Evolutionary conservation across 2,113 vertebrate genomes (phyloP), one percentile per base, ranked within the genome.

Genomic region (Haplochromis vanheusdeni): DNA sequence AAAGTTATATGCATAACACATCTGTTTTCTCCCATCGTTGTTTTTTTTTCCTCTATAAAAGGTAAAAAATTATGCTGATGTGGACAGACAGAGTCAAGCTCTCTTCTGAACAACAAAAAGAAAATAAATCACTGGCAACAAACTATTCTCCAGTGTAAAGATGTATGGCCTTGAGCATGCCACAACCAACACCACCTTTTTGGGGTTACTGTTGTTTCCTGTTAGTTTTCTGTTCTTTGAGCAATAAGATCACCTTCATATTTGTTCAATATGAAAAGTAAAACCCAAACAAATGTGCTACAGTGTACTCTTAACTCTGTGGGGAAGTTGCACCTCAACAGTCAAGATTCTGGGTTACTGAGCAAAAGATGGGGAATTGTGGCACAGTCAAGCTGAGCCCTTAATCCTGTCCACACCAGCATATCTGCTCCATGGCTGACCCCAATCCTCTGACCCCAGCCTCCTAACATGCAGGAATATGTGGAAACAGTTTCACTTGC

Each of bases 51-150:
- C 23, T 23, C 70, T 0, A 31, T 68, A 3, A 23, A 31, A 21
- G 35, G 17, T 26, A 19, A 47, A 52, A 70, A 23, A 37, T 17
- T 23, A 28, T 47, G 75, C 52, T 37, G 7, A 73, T 35, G 79
- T 37, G 28, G 23, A 12, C 6, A 10, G 3, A 28, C 31, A 6
- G 11, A n/a, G 70, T 26, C 40, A 14, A 68, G 0, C n/a, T 70
- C 35, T 70, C 23, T 42, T 37, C 45, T 52, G 31, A 65, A 65
- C 9, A 65, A 35, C 60, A 35, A 65, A 35, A 65, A 65, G 10
- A n/a, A 37, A 65, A 65, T 3, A 12, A 65, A 65, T 37, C 0
- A 40, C 17, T 0, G 0, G 35, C 14, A 58, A 6, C 28, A 56
- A 79, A 4, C n/a, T 37, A 19, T 2, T 19, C 37, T 31, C 52